Conservation (phyloP, 1,140 invertebrate species). For the Lucilia cuprina region DNA sequence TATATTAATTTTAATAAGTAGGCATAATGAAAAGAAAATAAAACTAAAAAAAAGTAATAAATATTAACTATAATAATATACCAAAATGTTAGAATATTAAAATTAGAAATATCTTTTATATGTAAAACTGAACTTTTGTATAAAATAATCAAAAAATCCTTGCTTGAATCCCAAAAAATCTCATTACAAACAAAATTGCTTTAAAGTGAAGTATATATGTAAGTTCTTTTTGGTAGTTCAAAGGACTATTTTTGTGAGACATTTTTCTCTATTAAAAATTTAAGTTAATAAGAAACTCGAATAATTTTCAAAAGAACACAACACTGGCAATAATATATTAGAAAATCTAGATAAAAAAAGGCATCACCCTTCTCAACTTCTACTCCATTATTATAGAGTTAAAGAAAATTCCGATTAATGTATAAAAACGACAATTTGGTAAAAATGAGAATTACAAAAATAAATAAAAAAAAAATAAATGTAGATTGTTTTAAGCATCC, state of each 20-base stretch:
- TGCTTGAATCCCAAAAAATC: background rate
- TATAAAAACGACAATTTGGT: too few species aligned
- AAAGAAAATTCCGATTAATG: too few species aligned
- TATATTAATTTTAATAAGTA: slow-evolving; percentile 4
- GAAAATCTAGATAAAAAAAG: too few species aligned
- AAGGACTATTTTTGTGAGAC: background rate
- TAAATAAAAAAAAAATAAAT: too few species aligned
- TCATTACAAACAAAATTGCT: slow-evolving; percentile 3
- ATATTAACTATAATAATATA: background rate
- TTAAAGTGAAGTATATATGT: background rate
- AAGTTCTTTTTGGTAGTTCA: background rate
- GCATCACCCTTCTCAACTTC: too few species aligned
- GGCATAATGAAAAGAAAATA: background rate
- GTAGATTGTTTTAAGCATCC: too few species aligned
- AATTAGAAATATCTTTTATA: background rate
- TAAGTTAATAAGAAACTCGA: too few species aligned
- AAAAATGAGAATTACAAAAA: too few species aligned
- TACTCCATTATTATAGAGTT: too few species aligned
- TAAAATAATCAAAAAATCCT: background rate
- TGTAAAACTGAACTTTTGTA: background rate
- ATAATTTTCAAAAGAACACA: too few species aligned
- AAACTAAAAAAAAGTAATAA: background rate
- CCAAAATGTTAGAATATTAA: slow-evolving; percentile 8
- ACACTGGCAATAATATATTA: too few species aligned
- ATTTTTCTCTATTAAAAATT: too few species aligned